Conservation (phyloP, 2,797 vertebrate species). For the Chelon labrosus region DNA sequence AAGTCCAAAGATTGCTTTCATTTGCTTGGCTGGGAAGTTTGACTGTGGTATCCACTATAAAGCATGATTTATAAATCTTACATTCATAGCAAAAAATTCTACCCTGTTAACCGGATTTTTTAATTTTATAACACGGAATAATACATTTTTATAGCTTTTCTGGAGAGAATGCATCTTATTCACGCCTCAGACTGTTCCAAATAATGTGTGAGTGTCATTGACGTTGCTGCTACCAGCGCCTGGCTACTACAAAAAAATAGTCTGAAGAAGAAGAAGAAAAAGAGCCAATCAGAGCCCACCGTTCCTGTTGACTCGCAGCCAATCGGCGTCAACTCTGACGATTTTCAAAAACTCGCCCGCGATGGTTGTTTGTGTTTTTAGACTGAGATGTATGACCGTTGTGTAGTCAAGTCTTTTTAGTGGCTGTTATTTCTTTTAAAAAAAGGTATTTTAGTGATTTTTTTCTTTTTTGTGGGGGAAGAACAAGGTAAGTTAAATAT, state of each 20-base stretch:
- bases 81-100: too few species aligned
- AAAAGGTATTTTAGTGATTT: too few species aligned
- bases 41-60: too few species aligned
- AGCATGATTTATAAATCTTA: too few species aligned
- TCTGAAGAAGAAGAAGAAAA: slow-evolving; percentile 21
- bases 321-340: slow-evolving; percentile 57
- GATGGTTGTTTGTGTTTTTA: slow-evolving; percentile 65
- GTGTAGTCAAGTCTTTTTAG: background rate
- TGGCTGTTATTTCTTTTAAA: background rate
- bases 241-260: accelerated
- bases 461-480: background rate
- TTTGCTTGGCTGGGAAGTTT: too few species aligned
- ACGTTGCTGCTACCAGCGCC: too few species aligned
- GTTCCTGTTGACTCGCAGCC: slow-evolving; percentile 29
- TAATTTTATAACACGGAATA: too few species aligned
- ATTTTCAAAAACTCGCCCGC: slow-evolving; percentile 78
- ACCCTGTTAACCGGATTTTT: too few species aligned
- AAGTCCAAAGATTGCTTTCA: too few species aligned
- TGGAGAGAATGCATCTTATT: too few species aligned
- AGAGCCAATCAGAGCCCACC: slow-evolving; percentile 60
- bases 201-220: background rate
- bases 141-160: too few species aligned
- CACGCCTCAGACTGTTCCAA: background rate
- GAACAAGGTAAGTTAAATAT: slow-evolving; percentile 19
- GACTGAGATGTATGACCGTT: slow-evolving; percentile 1